Conservation (phyloP, 2,113 vertebrate species). For the Syngnathus typhle region DNA sequence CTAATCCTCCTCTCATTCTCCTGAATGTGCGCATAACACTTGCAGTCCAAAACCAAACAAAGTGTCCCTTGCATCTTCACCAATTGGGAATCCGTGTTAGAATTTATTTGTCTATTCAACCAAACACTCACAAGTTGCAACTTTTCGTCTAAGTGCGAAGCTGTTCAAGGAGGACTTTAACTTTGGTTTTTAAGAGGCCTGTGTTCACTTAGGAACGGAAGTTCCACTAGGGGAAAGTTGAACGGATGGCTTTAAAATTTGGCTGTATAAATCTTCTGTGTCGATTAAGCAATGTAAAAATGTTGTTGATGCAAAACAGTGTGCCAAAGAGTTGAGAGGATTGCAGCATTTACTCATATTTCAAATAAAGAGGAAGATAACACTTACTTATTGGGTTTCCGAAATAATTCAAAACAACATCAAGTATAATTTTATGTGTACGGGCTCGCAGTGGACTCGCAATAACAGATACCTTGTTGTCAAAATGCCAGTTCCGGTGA, state of each 20-base stretch:
- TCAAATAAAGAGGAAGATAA: background rate
- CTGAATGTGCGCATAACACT: constrained; percentile 41
- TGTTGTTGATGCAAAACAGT: background rate
- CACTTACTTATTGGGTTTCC: too few species aligned
- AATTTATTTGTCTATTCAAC: background rate
- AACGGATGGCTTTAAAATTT: background rate
- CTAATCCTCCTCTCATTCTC: constrained; percentile 61
- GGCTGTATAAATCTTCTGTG: background rate
- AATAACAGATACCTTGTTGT: too few species aligned
- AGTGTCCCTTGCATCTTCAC: background rate
- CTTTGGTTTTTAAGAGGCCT: background rate
- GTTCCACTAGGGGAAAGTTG: background rate
- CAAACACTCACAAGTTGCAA: background rate
- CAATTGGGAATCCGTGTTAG: background rate
- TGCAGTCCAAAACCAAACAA: constrained; percentile 23
- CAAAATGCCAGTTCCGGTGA: too few species aligned
- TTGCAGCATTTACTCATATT: background rate
- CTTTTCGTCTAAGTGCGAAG: background rate
- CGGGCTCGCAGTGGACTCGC: too few species aligned
- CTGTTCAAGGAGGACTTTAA: constrained; percentile 8
- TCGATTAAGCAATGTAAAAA: background rate
- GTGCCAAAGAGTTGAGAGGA: background rate
- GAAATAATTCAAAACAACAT: too few species aligned
- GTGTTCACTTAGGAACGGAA: background rate
- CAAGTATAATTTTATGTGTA: too few species aligned